phyloP scores from a whole-genome alignment of 2,113 vertebrate species.

The Brienomyrus brachyistius region DNA sequence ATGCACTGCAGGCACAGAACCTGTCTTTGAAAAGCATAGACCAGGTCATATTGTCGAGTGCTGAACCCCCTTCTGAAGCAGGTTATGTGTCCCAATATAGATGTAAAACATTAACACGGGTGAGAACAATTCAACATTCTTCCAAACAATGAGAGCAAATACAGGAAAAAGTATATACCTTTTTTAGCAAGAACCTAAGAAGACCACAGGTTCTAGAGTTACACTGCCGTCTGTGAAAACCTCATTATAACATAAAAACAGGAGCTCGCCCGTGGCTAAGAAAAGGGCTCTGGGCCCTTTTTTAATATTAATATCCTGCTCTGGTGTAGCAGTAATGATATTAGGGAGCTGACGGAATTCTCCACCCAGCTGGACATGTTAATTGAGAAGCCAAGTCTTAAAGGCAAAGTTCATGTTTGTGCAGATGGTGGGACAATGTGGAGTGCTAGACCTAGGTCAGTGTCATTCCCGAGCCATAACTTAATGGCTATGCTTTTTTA shows the following conservation, averaged over 20 bases:
- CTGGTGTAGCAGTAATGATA: constrained; percentile 75
- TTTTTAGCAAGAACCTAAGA: constrained; percentile 56
- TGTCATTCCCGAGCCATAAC: constrained; percentile 73
- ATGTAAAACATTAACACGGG: neutral
- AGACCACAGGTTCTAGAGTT: constrained; percentile 66
- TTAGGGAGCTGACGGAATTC: constrained; percentile 85
- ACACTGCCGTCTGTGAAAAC: constrained; percentile 63
- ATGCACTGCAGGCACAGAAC: neutral
- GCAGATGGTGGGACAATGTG: constrained; percentile 90
- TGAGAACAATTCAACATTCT: neutral
- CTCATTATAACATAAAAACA: constrained; percentile 69
- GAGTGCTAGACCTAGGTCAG: constrained; percentile 77
- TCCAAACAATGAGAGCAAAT: neutral
- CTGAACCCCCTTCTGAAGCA: neutral
- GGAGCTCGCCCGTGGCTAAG: constrained; percentile 60
- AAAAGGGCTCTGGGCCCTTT: constrained; percentile 52
- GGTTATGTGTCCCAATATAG: neutral
- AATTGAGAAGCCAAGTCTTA: constrained; percentile 93
- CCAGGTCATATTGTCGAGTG: neutral
- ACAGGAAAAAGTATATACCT: neutral
- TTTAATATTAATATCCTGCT: constrained; percentile 81
- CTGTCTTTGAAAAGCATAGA: neutral
- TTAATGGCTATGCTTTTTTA: constrained; percentile 72
- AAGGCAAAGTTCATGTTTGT: constrained; percentile 90
- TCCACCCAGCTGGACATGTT: constrained; percentile 93